phyloP scores from a whole-genome alignment of 2,888 invertebrate species.

The Epinotia ramella region DNA sequence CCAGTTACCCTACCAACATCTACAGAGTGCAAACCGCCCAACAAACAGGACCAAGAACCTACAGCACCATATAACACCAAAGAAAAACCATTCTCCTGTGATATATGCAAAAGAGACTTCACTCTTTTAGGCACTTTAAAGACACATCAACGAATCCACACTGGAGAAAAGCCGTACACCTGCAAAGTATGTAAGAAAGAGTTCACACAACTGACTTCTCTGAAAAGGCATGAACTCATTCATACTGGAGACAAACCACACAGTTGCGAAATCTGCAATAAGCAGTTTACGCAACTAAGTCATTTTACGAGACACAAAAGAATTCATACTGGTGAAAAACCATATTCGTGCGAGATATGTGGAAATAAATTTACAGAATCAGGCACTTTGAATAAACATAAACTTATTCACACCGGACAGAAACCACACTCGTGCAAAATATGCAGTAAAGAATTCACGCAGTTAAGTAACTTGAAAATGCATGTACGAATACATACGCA shows the following conservation, averaged over 20 bases:
- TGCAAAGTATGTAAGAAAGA: background rate
- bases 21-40: background rate
- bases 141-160: conserved; percentile 11
- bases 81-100: background rate
- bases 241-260: conserved; percentile 6
- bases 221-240: conserved; percentile 9
- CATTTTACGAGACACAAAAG: conserved; percentile 2
- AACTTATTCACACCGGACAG: conserved; percentile 8
- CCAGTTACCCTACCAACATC: too few species aligned
- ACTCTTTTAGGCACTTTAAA: conserved; percentile 9
- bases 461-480: conserved; percentile 1
- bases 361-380: conserved; percentile 7
- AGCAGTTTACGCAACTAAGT: conserved; percentile 2
- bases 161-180: conserved; percentile 7
- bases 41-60: background rate
- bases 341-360: conserved; percentile 6
- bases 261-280: background rate
- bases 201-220: background rate
- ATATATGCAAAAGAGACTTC: conserved; percentile 9
- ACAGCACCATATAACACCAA: background rate
- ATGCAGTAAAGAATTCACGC: background rate
- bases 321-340: conserved; percentile 12
- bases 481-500: conserved; percentile 3
- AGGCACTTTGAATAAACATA: conserved; percentile 14
- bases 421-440: conserved; percentile 2